These are phyloP conservation scores for Acyrthosiphon pisum DNA, from an alignment of 1,140 invertebrate genomes.

Conservation along the genomic window DNA sequence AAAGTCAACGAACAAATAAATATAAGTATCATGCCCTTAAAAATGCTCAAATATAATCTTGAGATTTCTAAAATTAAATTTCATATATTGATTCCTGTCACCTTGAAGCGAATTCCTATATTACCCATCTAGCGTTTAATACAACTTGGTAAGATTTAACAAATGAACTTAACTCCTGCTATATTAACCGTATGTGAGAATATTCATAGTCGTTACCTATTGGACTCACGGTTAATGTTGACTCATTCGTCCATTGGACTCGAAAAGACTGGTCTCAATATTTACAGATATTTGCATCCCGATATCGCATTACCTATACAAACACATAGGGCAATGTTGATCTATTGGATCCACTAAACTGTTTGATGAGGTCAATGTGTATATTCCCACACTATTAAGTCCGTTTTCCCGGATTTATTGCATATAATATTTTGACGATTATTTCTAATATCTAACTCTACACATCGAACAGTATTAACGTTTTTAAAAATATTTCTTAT, in stretches of 20 bases:
- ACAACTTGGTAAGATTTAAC: neutral
- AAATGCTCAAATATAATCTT: neutral
- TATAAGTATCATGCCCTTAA: neutral
- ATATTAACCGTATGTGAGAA: neutral
- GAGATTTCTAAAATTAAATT: neutral
- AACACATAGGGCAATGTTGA: no score
- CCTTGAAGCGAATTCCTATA: neutral
- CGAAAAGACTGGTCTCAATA: neutral
- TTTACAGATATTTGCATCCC: neutral
- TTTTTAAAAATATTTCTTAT: neutral
- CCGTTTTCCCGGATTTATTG: neutral
- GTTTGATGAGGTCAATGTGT: neutral
- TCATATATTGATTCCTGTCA: neutral
- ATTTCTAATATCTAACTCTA: neutral
- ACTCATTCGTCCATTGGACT: no score
- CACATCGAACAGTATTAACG: neutral
- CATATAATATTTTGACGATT: neutral
- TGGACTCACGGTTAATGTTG: no score
- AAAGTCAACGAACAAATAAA: no score
- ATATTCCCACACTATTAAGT: neutral
- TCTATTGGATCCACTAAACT: no score
- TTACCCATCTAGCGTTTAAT: neutral
- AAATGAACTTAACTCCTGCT: neutral
- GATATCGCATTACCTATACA: no score
- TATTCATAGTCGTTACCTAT: neutral